These are phyloP conservation scores for Rambutsinella grinnellia DNA, from an alignment of 2,888 invertebrate species.

Conservation along the genomic window DNA sequence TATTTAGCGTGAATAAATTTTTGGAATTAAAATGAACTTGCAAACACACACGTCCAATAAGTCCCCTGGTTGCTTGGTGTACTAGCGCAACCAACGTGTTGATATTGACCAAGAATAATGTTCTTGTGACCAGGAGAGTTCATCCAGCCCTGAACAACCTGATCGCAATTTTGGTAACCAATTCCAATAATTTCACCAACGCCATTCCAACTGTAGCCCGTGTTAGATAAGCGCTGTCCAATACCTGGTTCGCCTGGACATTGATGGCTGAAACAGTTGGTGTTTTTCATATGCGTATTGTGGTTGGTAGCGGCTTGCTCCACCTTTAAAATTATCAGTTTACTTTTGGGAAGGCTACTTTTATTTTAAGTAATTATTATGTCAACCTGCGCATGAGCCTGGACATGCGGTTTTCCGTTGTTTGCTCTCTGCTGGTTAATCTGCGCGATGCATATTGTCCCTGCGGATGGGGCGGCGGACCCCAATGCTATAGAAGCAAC, in stretches of 20 bases:
- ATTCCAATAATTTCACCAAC: constrained; percentile 41
- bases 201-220: constrained; percentile 1
- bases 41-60: constrained; percentile 13
- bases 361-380: no score
- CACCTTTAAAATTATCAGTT: no score
- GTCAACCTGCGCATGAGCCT: no score
- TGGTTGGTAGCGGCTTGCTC: constrained; percentile 20
- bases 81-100: constrained; percentile 26
- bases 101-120: constrained; percentile 7
- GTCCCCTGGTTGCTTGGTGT: background rate
- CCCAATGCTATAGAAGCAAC: no score
- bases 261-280: constrained; percentile 46
- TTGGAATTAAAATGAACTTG: no score
- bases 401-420: no score
- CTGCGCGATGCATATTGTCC: no score
- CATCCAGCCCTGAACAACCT: constrained; percentile 18
- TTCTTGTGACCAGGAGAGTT: constrained; percentile 31
- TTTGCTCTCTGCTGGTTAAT: no score
- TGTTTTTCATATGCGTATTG: constrained; percentile 9
- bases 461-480: no score
- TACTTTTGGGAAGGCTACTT: no score
- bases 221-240: constrained; percentile 19
- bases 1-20: no score
- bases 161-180: background rate
- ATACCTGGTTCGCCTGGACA: constrained; percentile 22